Evolutionary conservation across 2,113 vertebrate genomes (phyloP).

Genomic region (Sinocyclocheilus anshuiensis): DNA sequence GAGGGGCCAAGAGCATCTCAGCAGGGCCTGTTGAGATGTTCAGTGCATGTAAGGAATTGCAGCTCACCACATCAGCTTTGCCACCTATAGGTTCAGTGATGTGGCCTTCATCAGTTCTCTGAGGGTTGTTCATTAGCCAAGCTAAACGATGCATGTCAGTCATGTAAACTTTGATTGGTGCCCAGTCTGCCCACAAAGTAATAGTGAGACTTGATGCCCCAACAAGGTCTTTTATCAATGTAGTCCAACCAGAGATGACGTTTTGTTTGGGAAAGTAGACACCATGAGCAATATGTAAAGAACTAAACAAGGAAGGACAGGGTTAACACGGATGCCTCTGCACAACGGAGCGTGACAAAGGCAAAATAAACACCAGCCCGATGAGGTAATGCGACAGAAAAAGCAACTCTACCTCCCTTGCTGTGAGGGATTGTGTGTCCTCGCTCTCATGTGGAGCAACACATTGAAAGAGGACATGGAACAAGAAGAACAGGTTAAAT

Average conservation of each 20-base stretch:
- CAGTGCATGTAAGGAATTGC: not conserved
- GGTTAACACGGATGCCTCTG: constrained; percentile 48
- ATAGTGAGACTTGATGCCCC: not conserved
- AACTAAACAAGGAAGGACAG: constrained; percentile 22
- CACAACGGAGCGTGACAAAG: constrained; percentile 50
- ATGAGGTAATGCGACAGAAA: constrained; percentile 63
- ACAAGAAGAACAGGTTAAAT: constrained; percentile 13
- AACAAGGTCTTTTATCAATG: not conserved
- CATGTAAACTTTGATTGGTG: constrained; percentile 42
- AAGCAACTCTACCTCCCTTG: constrained; percentile 41
- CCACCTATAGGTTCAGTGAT: constrained; percentile 38
- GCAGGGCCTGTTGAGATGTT: not conserved
- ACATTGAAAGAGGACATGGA: not conserved
- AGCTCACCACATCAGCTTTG: not conserved
- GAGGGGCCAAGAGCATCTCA: not conserved
- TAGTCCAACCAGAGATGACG: not conserved
- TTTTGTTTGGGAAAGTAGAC: not conserved
- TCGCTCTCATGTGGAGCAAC: not conserved
- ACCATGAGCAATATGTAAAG: not conserved
- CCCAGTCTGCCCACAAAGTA: not conserved
- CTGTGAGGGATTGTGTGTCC: constrained; percentile 16
- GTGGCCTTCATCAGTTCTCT: constrained; percentile 12
- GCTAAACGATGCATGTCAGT: not conserved
- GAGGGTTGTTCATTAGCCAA: constrained; percentile 37
- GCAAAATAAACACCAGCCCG: constrained; percentile 51